These are phyloP conservation scores for Oedothorax gibbosus DNA, from an alignment of 1,140 invertebrate genomes.

Conservation along the genomic window DNA sequence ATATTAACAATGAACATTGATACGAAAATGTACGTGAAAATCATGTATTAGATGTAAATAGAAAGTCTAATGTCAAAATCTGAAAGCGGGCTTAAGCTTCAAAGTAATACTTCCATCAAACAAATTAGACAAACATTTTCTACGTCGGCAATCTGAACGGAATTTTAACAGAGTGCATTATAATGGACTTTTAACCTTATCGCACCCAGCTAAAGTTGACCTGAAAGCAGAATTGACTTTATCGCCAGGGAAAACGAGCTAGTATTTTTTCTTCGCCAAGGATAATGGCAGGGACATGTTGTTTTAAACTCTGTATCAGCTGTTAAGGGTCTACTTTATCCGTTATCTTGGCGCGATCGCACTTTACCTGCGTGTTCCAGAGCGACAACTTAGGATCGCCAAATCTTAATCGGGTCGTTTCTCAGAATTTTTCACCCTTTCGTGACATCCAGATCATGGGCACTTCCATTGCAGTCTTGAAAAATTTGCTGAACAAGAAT, in stretches of 20 bases:
- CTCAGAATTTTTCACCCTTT: constrained; percentile 43
- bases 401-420: constrained; percentile 46
- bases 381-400: constrained; percentile 52
- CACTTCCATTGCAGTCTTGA: no score
- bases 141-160: constrained; percentile 13
- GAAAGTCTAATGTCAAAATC: no score
- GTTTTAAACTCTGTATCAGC: constrained; percentile 39
- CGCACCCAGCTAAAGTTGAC: background rate
- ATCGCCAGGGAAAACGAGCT: constrained; percentile 31
- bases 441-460: constrained; percentile 13
- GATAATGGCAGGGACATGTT: constrained; percentile 31
- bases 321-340: constrained; percentile 9
- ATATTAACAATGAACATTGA: no score
- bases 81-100: no score
- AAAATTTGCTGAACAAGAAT: no score
- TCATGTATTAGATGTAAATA: no score
- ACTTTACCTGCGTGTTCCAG: constrained; percentile 54
- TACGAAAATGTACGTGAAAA: no score
- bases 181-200: constrained; percentile 25
- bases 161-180: constrained; percentile 20
- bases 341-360: constrained; percentile 45
- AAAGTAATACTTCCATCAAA: background rate
- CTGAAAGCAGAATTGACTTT: constrained; percentile 30
- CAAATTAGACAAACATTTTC: background rate
- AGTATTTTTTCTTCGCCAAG: background rate